Base-by-base conservation (phyloP, 2,888 invertebrate species). In the Pollenia griseotomentosa region DNA sequence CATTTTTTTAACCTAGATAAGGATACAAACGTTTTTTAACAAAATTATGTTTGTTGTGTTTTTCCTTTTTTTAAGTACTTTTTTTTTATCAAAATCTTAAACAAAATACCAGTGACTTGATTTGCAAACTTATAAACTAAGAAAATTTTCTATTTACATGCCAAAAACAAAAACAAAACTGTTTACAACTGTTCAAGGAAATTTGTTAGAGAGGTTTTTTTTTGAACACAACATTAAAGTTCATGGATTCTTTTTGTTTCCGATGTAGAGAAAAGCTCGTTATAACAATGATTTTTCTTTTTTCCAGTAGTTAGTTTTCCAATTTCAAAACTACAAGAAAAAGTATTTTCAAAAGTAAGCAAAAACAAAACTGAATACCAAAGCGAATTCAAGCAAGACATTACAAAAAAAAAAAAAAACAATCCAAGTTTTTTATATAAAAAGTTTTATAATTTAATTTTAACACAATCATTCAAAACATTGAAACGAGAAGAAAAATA, bases 391-490 rank as follows among this genome's bases (percentile, higher is more conserved):
- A 33, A 57, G 59, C 5, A 33, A 59, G 16, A 44, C 9, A 9
- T 63, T 42, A 40, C 5, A 16, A 63, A 63, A 63, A 10, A 16
- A 63, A 63, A 63, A 7, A 33, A 6, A 33, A 33, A 23, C 23
- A 33, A 33, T 6, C 33, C 4, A 33, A 33, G 33, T 63, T 63
- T 63, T 42, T 4, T 16, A 63, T 44, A 14, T 63, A 42, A 19
- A 63, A 63, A 63, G 63, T 63, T 63, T 63, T 63, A 42, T 16
- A 63, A 63, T 63, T 63, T 63, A 63, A 63, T 63, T 63, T 63
- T 63, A 5, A 63, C 63, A 42, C 14, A 42, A 63, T 63, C 16
- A 63, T 40, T 42, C 5, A 16, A 10, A 42, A 42, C 14, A 63
- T 8, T 6, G 12, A 59, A 53, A 53, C 14, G 40, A 59, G 40